These are phyloP conservation scores for Dromas ardeola DNA, from an alignment of 2,113 vertebrate species.

Conservation along the genomic window DNA sequence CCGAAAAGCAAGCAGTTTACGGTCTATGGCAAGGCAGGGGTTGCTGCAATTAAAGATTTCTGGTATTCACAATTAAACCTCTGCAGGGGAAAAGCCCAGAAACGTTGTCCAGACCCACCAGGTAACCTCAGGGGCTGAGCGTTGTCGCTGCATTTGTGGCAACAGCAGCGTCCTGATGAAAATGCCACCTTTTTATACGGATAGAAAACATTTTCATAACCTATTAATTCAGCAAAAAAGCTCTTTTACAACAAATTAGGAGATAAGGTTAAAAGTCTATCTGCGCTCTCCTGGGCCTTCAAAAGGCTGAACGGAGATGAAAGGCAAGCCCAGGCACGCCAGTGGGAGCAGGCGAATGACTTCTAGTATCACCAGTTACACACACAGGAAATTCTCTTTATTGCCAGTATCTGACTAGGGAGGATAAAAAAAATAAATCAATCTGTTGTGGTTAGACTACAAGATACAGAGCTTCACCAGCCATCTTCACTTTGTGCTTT, in stretches of 20 bases:
- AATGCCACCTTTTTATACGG: neutral
- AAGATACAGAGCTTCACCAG: neutral
- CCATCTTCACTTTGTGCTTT: neutral
- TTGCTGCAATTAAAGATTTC: neutral
- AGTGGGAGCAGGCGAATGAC: neutral
- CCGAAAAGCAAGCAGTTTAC: neutral
- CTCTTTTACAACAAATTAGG: neutral
- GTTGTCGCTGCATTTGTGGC: accelerated
- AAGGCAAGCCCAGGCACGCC: neutral
- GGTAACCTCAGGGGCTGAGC: neutral
- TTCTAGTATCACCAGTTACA: neutral
- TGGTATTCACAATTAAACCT: neutral
- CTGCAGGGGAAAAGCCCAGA: neutral
- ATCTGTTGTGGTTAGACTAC: neutral
- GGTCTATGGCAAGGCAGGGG: neutral
- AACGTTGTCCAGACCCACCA: neutral
- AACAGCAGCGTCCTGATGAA: neutral
- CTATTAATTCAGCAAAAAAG: neutral
- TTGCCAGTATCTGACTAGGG: neutral
- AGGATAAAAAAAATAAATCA: neutral
- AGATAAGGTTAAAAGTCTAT: neutral
- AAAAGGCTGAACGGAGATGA: neutral
- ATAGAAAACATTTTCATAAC: neutral
- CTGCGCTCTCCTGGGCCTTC: neutral
- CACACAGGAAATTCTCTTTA: neutral